Base-by-base conservation (phyloP, 1,140 invertebrate genomes). In the Drosophila obscura region DNA sequence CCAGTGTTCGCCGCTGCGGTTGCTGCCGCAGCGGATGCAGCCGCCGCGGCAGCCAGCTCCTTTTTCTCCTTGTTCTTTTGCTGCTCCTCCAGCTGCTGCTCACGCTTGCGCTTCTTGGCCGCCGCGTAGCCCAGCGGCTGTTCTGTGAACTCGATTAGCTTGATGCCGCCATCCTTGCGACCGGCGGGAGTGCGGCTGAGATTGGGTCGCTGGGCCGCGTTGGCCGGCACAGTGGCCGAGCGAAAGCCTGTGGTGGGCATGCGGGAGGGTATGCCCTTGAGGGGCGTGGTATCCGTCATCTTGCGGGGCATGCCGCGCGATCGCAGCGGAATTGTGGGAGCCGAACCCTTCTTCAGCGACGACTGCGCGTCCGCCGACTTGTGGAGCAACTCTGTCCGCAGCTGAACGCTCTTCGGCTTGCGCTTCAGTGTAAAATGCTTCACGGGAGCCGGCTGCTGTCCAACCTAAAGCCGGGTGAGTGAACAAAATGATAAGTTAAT, bases 371-470 rank as follows among this genome's bases (percentile, higher is more conserved):
- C 98, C 5, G 94, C 94, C 1, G 97, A 98, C 93, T 98, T 99
- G 80, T 97, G 96, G 35, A 99, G 90, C 15, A 99, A 92, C 90
- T 99, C 98, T 28, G 96, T 96, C 66, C 97, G 94, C 19, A 99
- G 92, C 3, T 96, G 95, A 1, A 97, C 97, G 62, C 98, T 98
- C 93, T 99, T 99, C 5, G 98, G 97, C 93, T 99, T 99, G 52
- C 97, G 94, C 93, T 98, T 98, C 3, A 99, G 91, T 31, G 96
- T 97, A 90, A 99, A 99, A 93, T 99, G 98, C 93, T 99, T 98
- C 1, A 94, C 93, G 48, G 95, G 94, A 24, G 93, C 90, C 45
- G 94, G 94, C 81, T 94, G 93, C 72, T 95, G 93, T 13, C 94
- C 94, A 77, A 95, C 93, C 93, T 93, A 44, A 46, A 51, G 31